Base-by-base conservation (phyloP, 1,140 invertebrate species). In the Pogonomyrmex barbatus region DNA sequence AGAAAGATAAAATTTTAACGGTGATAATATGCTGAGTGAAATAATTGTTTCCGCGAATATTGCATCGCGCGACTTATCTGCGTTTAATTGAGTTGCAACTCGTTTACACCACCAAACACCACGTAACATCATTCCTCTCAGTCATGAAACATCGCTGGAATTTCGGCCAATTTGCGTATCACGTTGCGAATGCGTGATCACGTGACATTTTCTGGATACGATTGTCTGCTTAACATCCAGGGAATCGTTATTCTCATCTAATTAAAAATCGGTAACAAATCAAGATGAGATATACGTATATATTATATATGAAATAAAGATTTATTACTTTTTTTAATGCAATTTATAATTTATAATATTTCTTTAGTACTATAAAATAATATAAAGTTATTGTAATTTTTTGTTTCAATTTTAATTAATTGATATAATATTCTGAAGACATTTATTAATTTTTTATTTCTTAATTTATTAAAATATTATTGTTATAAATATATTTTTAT, bases 21-120 rank as follows among this genome's bases (percentile, higher is more conserved):
- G 2, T 2, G 6, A 76, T 62, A 14, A 78, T 42, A 17, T 45
- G n/a, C 4, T 62, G 12, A 17, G 36, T n/a, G 36, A 75, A 52
- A 75, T 58, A 60, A 58, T 60, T 33, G 42, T 10, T 45, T 4
- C 9, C 36, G 10, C 33, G 36, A 75, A 58, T 17, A 50, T 75
- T 58, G 24, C 56, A 14, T 45, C 39, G 14, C 9, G 12, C 30
- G 33, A 65, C n/a, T 67, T 45, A 17, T 79, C 62, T 42, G 17
- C 30, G 6, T 6, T 6, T 78, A 78, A 78, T 58, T 42, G 24
- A 56, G 36, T 68, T 52, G 17, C 47, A 79, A 65, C 12, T 79
- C 9, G 24, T 36, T n/a, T 52, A 45, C 39, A 9, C 5, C 8
- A 52, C 1, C 39, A 6, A 52, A 76, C 39, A 60, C 42, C n/a